Evolutionary conservation across 2,113 vertebrate genomes (phyloP).

Genomic region (Astatotilapia flaviijosephi): DNA sequence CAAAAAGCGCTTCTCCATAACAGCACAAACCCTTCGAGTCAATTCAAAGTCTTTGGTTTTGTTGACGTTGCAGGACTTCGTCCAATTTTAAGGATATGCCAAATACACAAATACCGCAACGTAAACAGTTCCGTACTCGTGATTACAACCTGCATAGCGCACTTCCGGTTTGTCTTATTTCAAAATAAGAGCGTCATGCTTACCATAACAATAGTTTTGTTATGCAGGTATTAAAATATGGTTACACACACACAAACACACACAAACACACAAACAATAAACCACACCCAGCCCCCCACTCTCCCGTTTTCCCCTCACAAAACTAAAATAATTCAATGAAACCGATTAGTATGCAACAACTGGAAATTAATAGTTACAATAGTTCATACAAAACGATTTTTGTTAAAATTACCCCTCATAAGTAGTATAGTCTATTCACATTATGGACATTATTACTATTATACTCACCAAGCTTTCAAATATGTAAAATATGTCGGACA

Average conservation of each 20-base stretch:
- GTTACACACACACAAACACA: fast-evolving
- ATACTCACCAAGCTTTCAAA: neutral
- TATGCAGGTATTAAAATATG: neutral
- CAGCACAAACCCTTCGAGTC: neutral
- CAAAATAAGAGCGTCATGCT: conserved; percentile 30
- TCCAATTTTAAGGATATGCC: neutral
- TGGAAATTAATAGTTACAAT: neutral
- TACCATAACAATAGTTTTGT: neutral
- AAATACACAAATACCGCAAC: neutral
- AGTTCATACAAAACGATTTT: neutral
- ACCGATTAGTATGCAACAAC: neutral
- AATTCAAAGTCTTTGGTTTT: neutral
- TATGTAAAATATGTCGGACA: fast-evolving
- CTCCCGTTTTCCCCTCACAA: neutral
- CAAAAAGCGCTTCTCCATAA: neutral
- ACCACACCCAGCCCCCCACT: neutral
- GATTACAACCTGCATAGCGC: neutral
- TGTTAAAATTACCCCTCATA: neutral
- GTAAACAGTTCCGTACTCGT: neutral
- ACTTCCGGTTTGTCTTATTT: conserved; percentile 13
- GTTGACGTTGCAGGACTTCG: neutral
- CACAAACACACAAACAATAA: neutral
- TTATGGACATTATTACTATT: neutral
- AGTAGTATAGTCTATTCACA: neutral
- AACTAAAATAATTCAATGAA: neutral